Percentiles rank a stretch among this genome's conserved stretches.
phyloP scores from a whole-genome alignment of 2,888 invertebrate species.

The Dendrolimus houi region DNA sequence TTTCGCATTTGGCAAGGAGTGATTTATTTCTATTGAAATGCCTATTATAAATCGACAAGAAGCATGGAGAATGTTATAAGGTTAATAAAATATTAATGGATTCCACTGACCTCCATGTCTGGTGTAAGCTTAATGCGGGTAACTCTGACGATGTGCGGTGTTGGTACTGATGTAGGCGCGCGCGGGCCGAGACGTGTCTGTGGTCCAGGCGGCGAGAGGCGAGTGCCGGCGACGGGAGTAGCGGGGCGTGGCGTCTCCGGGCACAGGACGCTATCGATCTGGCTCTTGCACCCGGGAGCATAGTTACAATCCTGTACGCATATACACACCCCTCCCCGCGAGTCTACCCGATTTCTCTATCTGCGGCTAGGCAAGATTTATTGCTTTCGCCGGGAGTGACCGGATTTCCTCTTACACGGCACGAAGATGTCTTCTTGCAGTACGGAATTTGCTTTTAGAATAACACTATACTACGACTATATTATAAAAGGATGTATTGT shows the following conservation, averaged over 20 bases:
- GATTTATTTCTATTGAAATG: too few relatives aligned
- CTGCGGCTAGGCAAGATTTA: slow-evolving; percentile 57
- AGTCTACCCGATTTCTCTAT: slow-evolving; percentile 30
- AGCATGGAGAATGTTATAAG: background rate
- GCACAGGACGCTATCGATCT: slow-evolving; percentile 59
- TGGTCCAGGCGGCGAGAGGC: slow-evolving; percentile 14
- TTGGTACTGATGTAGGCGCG: slow-evolving; percentile 1
- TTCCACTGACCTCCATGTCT: slow-evolving; percentile 36
- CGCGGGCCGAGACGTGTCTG: slow-evolving; percentile 9
- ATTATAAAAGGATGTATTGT: too few relatives aligned
- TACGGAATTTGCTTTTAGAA: too few relatives aligned
- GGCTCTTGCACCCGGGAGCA: slow-evolving; percentile 45
- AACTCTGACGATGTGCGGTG: slow-evolving; percentile 8
- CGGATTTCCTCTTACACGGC: slow-evolving; percentile 36
- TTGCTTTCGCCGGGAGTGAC: slow-evolving; percentile 57
- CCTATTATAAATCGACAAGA: too few relatives aligned
- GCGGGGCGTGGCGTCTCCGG: slow-evolving; percentile 26
- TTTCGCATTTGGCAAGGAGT: background rate
- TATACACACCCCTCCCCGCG: slow-evolving; percentile 27
- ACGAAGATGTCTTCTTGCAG: too few relatives aligned
- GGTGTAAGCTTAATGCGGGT: background rate
- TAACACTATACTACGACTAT: too few relatives aligned
- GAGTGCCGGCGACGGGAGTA: slow-evolving; percentile 19
- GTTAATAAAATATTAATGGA: background rate
- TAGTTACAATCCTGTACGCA: slow-evolving; percentile 36